Conservation (phyloP, 2,888 invertebrate species). For the Onthophagus sagittarius region DNA sequence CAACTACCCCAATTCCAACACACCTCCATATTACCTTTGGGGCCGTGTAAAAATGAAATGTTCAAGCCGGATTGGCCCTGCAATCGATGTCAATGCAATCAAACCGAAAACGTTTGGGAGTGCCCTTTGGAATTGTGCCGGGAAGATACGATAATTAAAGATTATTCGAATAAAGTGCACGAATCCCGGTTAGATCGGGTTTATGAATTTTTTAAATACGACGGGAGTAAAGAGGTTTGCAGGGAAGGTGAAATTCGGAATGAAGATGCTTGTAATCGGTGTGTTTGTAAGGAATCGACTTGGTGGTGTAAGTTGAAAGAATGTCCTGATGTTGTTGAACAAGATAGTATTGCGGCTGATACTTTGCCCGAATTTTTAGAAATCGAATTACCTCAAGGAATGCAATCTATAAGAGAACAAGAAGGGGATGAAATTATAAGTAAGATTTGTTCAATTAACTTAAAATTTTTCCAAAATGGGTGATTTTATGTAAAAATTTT, state of each 20-base stretch:
- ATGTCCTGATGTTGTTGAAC: neutral
- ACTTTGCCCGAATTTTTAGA: no score
- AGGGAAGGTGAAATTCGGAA: neutral
- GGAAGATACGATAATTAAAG: neutral
- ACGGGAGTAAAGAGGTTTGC: neutral
- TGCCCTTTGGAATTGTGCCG: neutral
- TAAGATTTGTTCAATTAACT: no score
- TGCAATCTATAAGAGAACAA: no score
- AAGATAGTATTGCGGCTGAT: neutral
- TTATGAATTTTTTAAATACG: neutral
- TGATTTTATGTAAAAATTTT: no score
- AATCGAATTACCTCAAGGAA: no score
- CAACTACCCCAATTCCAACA: neutral
- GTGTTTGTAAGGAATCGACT: neutral
- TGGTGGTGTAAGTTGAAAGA: neutral
- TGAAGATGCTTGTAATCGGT: neutral
- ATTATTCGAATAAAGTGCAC: neutral
- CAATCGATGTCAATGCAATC: neutral
- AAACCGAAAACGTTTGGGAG: neutral
- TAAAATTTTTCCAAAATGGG: no score
- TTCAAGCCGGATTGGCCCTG: constrained; percentile 3
- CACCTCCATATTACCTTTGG: neutral
- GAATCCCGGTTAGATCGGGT: neutral
- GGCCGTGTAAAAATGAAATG: neutral
- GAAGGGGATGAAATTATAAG: no score